These are phyloP conservation scores for Rhodinocichla rosea DNA, from an alignment of 2,113 vertebrate species.

Conservation along the genomic window DNA sequence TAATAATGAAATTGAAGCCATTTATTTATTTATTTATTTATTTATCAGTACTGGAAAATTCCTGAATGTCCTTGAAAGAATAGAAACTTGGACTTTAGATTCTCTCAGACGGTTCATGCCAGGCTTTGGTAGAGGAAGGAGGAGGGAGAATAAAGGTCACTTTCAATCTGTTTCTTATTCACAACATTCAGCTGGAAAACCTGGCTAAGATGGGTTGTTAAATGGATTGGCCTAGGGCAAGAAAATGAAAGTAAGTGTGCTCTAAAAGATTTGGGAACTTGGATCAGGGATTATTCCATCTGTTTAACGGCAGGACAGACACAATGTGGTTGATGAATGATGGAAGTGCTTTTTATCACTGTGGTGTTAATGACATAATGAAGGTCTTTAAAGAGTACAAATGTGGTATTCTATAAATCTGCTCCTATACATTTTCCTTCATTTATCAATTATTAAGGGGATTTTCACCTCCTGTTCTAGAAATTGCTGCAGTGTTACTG, in stretches of 20 bases:
- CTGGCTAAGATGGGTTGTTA: neutral
- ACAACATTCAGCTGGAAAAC: neutral
- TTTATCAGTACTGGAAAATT: neutral
- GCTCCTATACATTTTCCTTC: slow-evolving; percentile 62
- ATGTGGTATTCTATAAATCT: slow-evolving; percentile 66
- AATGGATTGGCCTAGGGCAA: slow-evolving; percentile 44
- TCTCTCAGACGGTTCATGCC: neutral
- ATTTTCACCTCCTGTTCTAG: slow-evolving; percentile 69
- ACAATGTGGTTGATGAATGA: neutral
- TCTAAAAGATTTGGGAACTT: slow-evolving; percentile 40
- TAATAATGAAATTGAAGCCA: neutral
- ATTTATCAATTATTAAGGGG: slow-evolving; percentile 70
- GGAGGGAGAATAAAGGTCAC: neutral
- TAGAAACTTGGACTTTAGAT: neutral
- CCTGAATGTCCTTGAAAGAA: neutral
- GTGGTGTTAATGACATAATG: slow-evolving; percentile 59
- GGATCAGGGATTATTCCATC: slow-evolving; percentile 12
- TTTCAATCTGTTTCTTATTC: slow-evolving; percentile 30
- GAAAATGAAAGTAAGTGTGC: slow-evolving; percentile 5
- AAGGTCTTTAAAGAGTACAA: slow-evolving; percentile 61
- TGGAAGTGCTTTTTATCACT: slow-evolving; percentile 50
- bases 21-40: neutral
- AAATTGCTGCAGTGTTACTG: slow-evolving; percentile 63
- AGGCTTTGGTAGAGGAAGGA: neutral
- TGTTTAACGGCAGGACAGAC: neutral